These are phyloP conservation scores for Stomatorhinus walkeri DNA, from an alignment of 2,797 vertebrate genomes.

Conservation along the genomic window DNA sequence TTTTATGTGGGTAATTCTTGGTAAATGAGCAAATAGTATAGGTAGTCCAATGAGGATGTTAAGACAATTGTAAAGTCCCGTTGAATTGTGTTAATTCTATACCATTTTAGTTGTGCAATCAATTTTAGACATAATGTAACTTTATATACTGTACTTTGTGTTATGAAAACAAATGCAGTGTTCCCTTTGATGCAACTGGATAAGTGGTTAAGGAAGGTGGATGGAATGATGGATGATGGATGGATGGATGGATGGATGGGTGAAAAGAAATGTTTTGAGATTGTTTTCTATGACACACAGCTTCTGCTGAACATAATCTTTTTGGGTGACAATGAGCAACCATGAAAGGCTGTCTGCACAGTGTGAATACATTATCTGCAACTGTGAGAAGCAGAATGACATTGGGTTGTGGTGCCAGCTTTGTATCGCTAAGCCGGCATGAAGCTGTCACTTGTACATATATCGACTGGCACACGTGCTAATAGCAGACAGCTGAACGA, in stretches of 20 bases:
- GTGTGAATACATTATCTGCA: background rate
- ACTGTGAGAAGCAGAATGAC: background rate
- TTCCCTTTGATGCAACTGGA: background rate
- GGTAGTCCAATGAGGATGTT: background rate
- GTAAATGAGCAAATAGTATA: background rate
- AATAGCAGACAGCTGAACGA: background rate
- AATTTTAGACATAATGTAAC: background rate
- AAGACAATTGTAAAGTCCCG: background rate
- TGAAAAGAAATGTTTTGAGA: background rate
- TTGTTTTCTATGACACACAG: background rate
- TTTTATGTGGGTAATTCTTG: background rate
- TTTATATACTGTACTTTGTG: background rate
- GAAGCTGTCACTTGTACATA: background rate
- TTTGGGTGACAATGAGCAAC: background rate
- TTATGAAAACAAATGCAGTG: background rate
- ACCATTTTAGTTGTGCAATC: background rate
- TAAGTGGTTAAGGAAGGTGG: background rate
- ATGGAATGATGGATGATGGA: background rate
- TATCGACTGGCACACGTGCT: background rate
- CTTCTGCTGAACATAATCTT: background rate
- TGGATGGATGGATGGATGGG: background rate
- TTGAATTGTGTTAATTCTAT: background rate
- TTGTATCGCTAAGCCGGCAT: background rate
- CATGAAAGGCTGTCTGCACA: background rate
- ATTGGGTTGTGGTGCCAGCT: background rate